phyloP scores from a whole-genome alignment of 2,797 vertebrate genomes.

The Peromyscus attwateri region DNA sequence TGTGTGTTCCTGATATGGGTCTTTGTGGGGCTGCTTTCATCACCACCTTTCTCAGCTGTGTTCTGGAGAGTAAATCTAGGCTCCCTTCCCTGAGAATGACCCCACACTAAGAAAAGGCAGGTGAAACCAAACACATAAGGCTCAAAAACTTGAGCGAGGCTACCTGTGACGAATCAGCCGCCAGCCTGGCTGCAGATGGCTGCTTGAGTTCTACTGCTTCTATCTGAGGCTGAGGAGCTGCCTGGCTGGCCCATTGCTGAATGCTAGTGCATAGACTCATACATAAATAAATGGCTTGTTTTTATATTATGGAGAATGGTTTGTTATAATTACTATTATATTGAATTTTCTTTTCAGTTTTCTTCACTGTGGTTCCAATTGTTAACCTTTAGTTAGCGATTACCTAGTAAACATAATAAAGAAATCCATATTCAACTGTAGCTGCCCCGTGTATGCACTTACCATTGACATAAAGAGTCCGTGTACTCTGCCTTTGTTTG shows the following conservation, averaged over 20 bases:
- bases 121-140: not conserved
- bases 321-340: not conserved
- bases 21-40: not conserved
- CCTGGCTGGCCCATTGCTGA: not conserved
- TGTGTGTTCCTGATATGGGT: not conserved
- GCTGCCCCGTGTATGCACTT: constrained; percentile 82
- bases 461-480: constrained; percentile 89
- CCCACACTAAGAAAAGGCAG: not conserved
- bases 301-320: not conserved
- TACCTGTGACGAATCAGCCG: not conserved
- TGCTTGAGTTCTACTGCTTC: not conserved
- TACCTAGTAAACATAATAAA: not conserved
- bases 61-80: not conserved
- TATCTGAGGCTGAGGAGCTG: not conserved
- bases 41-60: not conserved
- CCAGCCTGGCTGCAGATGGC: not conserved
- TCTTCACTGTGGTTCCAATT: not conserved
- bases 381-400: constrained; percentile 7
- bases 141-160: not conserved
- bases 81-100: not conserved
- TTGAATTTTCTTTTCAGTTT: constrained; percentile 17
- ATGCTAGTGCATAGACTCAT: not conserved
- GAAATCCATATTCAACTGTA: not conserved
- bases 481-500: constrained; percentile 86
- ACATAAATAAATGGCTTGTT: not conserved